Conservation (phyloP, 2,113 vertebrate genomes). For the Blennius ocellaris region DNA sequence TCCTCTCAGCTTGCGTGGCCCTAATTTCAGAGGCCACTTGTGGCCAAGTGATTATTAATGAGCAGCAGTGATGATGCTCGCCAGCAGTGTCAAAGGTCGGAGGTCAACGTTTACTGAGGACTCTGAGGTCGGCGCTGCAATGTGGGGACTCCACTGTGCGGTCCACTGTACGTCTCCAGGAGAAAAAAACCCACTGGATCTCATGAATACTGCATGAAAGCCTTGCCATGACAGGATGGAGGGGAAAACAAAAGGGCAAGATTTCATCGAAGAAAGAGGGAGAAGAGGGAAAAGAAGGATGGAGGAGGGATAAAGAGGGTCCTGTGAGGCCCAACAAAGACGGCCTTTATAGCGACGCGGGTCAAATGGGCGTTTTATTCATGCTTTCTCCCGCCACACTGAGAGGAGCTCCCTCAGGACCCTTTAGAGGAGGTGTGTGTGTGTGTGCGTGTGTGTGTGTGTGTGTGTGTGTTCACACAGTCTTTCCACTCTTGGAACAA, state of each 20-base stretch:
- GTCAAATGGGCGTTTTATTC: conserved; percentile 78
- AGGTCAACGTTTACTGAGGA: conserved; percentile 43
- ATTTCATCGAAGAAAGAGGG: conserved; percentile 69
- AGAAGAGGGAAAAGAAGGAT: conserved; percentile 56
- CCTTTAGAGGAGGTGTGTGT: conserved; percentile 57
- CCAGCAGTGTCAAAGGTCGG: conserved; percentile 39
- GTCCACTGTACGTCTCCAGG: conserved; percentile 62
- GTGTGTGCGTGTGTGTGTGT: conserved; percentile 36
- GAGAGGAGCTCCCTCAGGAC: conserved; percentile 67
- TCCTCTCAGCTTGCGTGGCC: not conserved
- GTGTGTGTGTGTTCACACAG: conserved; percentile 16
- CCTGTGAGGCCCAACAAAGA: conserved; percentile 79
- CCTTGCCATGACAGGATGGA: conserved; percentile 67
- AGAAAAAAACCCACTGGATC: conserved; percentile 48
- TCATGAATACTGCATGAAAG: conserved; percentile 76
- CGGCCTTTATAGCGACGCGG: conserved; percentile 68
- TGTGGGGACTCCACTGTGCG: conserved; percentile 49
- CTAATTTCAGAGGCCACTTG: conserved; percentile 30
- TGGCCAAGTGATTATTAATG: conserved; percentile 58
- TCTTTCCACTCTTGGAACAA: conserved; percentile 26
- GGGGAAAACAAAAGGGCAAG: conserved; percentile 77
- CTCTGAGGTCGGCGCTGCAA: conserved; percentile 40
- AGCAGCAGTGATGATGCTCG: conserved; percentile 13
- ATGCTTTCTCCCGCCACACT: conserved; percentile 64
- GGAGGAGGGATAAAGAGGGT: conserved; percentile 75